Evolutionary conservation across 2,113 vertebrate genomes (phyloP).

Genomic region (Herpailurus yagouaroundi): DNA sequence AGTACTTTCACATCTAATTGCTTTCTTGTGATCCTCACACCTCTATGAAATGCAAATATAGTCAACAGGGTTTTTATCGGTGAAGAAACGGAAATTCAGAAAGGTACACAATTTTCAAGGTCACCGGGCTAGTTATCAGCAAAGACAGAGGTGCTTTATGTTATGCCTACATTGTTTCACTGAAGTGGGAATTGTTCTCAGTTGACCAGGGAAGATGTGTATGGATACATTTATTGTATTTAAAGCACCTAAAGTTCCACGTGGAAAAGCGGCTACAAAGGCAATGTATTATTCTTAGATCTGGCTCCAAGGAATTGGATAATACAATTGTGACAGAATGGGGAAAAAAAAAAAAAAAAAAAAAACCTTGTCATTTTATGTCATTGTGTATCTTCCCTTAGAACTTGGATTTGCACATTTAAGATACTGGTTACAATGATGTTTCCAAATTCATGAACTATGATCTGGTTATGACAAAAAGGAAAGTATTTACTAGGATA

Average conservation of each 20-base stretch:
- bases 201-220: neutral
- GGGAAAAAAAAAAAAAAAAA: neutral
- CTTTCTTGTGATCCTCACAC: conserved; percentile 24
- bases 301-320: conserved; percentile 28
- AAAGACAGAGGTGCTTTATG: neutral
- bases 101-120: conserved; percentile 23
- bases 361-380: neutral
- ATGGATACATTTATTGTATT: neutral
- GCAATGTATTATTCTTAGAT: neutral
- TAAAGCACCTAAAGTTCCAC: neutral
- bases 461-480: conserved; percentile 32
- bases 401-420: neutral
- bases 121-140: conserved; percentile 17
- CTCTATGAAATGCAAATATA: neutral
- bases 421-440: neutral
- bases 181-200: neutral
- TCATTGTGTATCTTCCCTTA: neutral
- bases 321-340: neutral
- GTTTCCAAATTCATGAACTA: conserved; percentile 29
- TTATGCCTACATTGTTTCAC: neutral
- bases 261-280: conserved; percentile 19
- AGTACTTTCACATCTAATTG: conserved; percentile 44
- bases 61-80: conserved; percentile 2
- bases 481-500: conserved; percentile 38
- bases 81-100: conserved; percentile 29